These are phyloP conservation scores for Cryptocephalus moraei DNA, from an alignment of 2,888 invertebrate species.

Conservation along the genomic window DNA sequence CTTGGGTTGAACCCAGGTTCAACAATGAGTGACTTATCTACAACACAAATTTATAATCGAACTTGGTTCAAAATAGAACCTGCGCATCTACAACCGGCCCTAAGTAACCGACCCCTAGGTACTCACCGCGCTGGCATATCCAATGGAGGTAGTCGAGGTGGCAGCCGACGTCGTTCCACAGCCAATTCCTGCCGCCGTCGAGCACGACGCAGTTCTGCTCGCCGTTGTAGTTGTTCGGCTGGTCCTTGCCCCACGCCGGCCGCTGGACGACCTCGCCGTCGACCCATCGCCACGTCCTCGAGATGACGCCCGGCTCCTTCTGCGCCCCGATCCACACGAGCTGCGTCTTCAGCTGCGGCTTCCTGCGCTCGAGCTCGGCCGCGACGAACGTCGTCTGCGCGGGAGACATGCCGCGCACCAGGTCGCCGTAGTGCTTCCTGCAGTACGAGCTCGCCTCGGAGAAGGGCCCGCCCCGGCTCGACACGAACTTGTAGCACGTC, in stretches of 20 bases:
- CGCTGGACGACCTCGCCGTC: slow-evolving; percentile 69
- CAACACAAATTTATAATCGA: too few species aligned
- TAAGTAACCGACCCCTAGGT: too few species aligned
- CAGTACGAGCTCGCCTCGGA: slow-evolving; percentile 72
- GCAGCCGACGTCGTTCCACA: slow-evolving; percentile 92
- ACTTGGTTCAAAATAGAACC: too few species aligned
- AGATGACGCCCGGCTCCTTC: slow-evolving; percentile 74
- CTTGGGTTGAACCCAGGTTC: too few species aligned
- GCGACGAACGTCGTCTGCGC: slow-evolving; percentile 55
- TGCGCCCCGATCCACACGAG: slow-evolving; percentile 87
- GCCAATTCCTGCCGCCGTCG: slow-evolving; percentile 82
- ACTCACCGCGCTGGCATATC: slow-evolving; percentile 86
- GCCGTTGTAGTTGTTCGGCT: slow-evolving; percentile 91
- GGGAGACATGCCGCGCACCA: slow-evolving; percentile 53
- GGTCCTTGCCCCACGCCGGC: slow-evolving; percentile 87
- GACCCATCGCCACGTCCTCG: slow-evolving; percentile 83
- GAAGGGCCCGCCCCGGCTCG: slow-evolving; percentile 72
- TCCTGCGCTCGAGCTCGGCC: slow-evolving; percentile 71
- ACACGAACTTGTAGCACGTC: slow-evolving; percentile 83
- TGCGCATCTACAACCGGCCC: too few species aligned
- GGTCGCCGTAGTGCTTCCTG: slow-evolving; percentile 53
- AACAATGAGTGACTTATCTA: too few species aligned
- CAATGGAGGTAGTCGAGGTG: slow-evolving; percentile 87
- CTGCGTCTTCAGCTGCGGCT: slow-evolving; percentile 70
- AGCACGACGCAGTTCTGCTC: slow-evolving; percentile 92